Conservation (phyloP, 2,113 vertebrate species). For the Hipposideros armiger region DNA sequence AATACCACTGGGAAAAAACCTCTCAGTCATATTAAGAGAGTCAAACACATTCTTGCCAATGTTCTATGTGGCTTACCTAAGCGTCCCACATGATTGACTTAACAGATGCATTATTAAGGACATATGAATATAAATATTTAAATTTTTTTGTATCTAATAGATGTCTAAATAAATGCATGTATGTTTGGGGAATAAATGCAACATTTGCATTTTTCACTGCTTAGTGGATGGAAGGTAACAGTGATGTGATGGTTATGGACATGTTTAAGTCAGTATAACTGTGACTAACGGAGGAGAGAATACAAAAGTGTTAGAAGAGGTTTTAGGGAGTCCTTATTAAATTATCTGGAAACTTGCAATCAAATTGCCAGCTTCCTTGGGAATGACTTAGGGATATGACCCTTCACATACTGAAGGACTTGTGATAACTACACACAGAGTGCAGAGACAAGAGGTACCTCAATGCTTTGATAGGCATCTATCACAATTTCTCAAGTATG, state of each 20-base stretch:
- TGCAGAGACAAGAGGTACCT: background rate
- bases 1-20: constrained; percentile 4
- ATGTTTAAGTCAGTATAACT: background rate
- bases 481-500: background rate
- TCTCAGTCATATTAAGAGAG: constrained; percentile 6
- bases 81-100: background rate
- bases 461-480: background rate
- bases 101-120: constrained; percentile 60
- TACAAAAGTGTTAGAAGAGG: background rate
- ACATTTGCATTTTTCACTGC: background rate
- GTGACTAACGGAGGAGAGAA: background rate
- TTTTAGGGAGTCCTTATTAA: background rate
- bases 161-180: background rate
- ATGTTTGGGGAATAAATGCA: constrained; percentile 45
- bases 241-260: background rate
- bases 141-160: background rate
- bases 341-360: background rate
- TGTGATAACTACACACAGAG: background rate
- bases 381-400: background rate
- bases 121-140: constrained; percentile 56
- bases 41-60: constrained; percentile 44
- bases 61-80: constrained; percentile 1
- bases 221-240: background rate
- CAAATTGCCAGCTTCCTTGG: constrained; percentile 17
- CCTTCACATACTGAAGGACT: background rate